phyloP scores from a whole-genome alignment of 2,888 invertebrate genomes.

The Rambutsinella grinnellia region DNA sequence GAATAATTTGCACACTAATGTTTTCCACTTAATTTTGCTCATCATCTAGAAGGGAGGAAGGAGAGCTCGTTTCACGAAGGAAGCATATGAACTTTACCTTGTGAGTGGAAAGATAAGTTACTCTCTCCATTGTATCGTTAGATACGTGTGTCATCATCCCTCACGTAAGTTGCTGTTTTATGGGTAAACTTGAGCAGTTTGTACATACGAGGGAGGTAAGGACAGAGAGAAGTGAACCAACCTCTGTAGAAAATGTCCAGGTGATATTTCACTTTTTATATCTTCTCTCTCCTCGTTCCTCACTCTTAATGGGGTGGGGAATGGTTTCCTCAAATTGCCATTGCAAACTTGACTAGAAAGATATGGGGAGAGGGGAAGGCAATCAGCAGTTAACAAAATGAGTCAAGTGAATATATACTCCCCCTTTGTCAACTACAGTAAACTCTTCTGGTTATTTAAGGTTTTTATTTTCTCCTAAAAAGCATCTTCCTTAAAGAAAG shows the following conservation, averaged over 20 bases:
- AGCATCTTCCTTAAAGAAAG: neutral
- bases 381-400: no score
- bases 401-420: no score
- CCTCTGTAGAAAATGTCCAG: conserved; percentile 40
- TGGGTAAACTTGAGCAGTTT: conserved; percentile 44
- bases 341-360: conserved; percentile 28
- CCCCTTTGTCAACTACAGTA: no score
- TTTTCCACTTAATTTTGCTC: no score
- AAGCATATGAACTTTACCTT: no score
- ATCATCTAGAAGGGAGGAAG: no score
- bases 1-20: no score
- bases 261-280: conserved; percentile 53
- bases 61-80: neutral
- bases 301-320: conserved; percentile 49
- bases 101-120: no score
- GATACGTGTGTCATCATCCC: conserved; percentile 36
- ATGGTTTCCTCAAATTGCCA: conserved; percentile 48
- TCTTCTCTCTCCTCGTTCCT: conserved; percentile 31
- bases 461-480: neutral
- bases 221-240: conserved; percentile 11
- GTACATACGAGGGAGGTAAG: neutral
- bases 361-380: no score
- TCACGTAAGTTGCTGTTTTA: conserved; percentile 41
- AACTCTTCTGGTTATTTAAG: no score
- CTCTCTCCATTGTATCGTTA: no score